These are phyloP conservation scores for Petrocephalus zakoni DNA, from an alignment of 2,113 vertebrate species.

Conservation along the genomic window DNA sequence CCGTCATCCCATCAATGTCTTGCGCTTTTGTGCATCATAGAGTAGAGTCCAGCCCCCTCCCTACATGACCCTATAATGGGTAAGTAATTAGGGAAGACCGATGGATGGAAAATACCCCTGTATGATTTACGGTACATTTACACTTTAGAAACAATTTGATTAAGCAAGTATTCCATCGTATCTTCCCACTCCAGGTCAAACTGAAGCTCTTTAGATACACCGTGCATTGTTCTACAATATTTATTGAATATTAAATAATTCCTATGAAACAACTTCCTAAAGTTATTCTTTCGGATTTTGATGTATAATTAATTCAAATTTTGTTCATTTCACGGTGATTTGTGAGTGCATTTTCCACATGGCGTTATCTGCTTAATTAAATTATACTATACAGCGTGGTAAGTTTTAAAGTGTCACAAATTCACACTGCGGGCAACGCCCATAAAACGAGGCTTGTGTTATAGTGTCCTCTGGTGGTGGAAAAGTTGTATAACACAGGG, in stretches of 20 bases:
- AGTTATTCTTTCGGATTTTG: no score
- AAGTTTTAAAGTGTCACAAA: not conserved
- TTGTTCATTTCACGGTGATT: not conserved
- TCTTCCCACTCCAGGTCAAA: not conserved
- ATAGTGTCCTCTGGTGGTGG: constrained; percentile 1
- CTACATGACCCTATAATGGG: not conserved
- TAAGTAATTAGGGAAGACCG: not conserved
- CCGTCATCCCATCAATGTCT: not conserved
- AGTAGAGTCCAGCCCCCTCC: not conserved
- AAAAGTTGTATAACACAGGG: not conserved
- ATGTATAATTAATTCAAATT: not conserved
- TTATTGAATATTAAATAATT: not conserved
- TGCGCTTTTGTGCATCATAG: not conserved
- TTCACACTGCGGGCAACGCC: not conserved
- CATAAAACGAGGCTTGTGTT: not conserved
- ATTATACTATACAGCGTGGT: not conserved
- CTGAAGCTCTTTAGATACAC: not conserved
- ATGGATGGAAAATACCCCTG: not conserved
- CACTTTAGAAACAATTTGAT: not conserved
- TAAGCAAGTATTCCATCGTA: not conserved
- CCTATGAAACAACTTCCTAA: not conserved
- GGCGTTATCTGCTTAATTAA: not conserved
- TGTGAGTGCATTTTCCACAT: not conserved
- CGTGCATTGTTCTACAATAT: not conserved
- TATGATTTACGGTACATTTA: not conserved